Evolutionary conservation across 2,113 vertebrate genomes (phyloP), one percentile per base, ranked within the genome.

Genomic region (Zapus hudsonius): DNA sequence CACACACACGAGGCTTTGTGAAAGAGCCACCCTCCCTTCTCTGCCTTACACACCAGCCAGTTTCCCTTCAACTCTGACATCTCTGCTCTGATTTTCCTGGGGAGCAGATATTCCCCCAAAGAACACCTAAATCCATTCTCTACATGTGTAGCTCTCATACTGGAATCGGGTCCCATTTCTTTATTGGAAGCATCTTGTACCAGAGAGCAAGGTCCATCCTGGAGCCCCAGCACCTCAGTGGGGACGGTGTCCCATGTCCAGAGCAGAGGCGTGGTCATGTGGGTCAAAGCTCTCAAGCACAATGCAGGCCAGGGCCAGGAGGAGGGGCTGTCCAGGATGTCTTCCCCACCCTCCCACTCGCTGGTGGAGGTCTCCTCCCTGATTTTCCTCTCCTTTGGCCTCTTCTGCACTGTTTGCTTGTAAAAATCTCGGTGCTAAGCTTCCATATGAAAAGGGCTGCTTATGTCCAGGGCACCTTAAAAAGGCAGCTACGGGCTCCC

Each of bases 401-500:
- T 67, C 78, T 44, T 59, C 79, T 7, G 13, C 16, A 67, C 40
- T 70, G 72, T 64, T 72, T 75, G 38, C 36, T 57, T 67, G 59
- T 87, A 57, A 3, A 93, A 86, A 61, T 59, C 89, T 67, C 67
- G 25, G 81, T 61, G 75, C 76, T 12, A 19, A 3, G 89, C 89
- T 67, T 66, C 87, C 90, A 9, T 84, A 89, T 29, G 61, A 88
- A 79, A 92, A 93, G 80, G n/a, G 82, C 95, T 94, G 90, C 75
- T 91, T 85, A 47, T 80, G 94, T 92, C 94, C 93, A 83, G 81
- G 76, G 78, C 33, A 40, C 90, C 96, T 95, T 93, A 78, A 82
- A 85, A 95, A 95, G 96, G 92, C 93, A 90, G 90, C 90, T 55
- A 44, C 78, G 25, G 3, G 86, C 90, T 97, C 92, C 90, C 94